These are phyloP conservation scores for Emydoidea blandingii DNA, from an alignment of 2,797 vertebrate species.

Conservation along the genomic window DNA sequence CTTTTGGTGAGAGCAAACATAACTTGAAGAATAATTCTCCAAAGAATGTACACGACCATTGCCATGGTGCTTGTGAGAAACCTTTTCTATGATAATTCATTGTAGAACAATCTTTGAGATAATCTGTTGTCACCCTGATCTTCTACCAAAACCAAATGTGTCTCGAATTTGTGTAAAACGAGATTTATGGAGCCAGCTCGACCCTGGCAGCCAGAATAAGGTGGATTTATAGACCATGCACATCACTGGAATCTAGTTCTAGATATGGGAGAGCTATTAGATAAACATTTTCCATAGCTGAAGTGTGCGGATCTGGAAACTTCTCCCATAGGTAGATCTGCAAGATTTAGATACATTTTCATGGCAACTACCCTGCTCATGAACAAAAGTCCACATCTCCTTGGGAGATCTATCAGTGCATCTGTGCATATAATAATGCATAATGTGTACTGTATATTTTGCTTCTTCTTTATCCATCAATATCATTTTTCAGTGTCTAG, in stretches of 20 bases:
- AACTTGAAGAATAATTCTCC: background rate
- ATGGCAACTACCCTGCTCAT: background rate
- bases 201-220: background rate
- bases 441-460: background rate
- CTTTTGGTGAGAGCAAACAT: background rate
- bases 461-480: background rate
- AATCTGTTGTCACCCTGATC: fast-evolving
- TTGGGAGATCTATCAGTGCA: background rate
- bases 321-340: background rate
- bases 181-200: background rate
- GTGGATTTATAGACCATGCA: fast-evolving
- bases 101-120: background rate
- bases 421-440: background rate
- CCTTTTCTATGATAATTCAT: background rate
- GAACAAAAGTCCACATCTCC: background rate
- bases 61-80: background rate
- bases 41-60: background rate
- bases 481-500: background rate
- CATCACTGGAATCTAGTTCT: background rate
- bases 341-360: background rate
- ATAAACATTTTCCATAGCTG: background rate
- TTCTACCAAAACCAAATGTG: background rate
- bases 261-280: background rate
- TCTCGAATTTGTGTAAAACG: background rate
- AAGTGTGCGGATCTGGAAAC: background rate